Evolutionary conservation across 2,797 vertebrate genomes (phyloP).

Genomic region (Psittacula derbiana): DNA sequence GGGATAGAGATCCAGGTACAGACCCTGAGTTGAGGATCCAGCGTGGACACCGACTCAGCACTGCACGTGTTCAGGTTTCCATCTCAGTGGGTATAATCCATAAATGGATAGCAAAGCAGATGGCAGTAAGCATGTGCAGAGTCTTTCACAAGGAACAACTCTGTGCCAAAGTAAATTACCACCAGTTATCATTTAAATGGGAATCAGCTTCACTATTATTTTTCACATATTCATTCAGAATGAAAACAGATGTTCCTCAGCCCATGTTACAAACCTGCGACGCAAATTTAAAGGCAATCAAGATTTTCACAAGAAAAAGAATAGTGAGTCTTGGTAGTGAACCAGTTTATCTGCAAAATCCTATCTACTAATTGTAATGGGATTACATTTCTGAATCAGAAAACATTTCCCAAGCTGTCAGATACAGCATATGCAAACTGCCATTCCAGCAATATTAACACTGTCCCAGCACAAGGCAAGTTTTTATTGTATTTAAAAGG

Average conservation of each 20-base stretch:
- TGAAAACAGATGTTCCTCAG: slow-evolving; percentile 22
- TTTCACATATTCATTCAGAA: slow-evolving; percentile 19
- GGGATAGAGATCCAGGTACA: not conserved
- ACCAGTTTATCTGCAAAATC: not conserved
- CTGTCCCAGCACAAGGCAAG: not conserved
- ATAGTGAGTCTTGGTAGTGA: not conserved
- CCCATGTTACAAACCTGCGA: not conserved
- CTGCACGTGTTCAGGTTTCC: not conserved
- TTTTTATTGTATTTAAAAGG: not conserved
- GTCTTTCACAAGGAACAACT: not conserved
- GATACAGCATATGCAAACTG: not conserved
- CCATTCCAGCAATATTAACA: not conserved
- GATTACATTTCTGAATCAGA: not conserved
- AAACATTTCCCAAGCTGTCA: not conserved
- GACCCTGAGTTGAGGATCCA: not conserved
- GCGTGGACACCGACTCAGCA: not conserved
- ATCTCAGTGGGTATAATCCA: not conserved
- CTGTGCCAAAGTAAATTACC: slow-evolving; percentile 15
- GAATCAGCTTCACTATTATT: slow-evolving; percentile 1
- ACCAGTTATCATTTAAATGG: slow-evolving; percentile 5
- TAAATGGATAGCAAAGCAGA: not conserved
- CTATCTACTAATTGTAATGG: not conserved
- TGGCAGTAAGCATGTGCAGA: not conserved
- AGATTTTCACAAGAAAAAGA: not conserved
- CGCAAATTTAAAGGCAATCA: not conserved